A percentile compares a stretch with the other conserved stretches of the same genome.
These are phyloP conservation scores for Spatula clypeata DNA, from an alignment of 2,797 vertebrate species.

Conservation along the genomic window DNA sequence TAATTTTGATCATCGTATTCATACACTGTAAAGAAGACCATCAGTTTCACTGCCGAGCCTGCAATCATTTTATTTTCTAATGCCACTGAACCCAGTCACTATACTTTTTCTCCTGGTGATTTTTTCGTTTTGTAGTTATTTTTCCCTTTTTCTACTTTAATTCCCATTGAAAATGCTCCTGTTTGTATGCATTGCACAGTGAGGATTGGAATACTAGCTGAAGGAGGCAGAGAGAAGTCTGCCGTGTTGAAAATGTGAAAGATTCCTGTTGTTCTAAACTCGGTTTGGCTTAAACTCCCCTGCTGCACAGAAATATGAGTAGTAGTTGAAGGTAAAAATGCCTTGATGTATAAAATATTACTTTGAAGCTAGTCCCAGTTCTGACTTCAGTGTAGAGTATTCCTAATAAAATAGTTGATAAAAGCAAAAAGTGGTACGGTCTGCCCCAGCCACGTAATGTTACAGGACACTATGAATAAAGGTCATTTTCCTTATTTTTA, in stretches of 20 bases:
- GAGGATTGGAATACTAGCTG: slow-evolving; percentile 12
- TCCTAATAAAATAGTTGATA: slow-evolving; percentile 16
- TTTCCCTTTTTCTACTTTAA: neutral
- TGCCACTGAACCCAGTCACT: neutral
- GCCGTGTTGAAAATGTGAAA: neutral
- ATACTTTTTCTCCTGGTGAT: neutral
- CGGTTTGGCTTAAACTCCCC: neutral
- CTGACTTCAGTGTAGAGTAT: neutral
- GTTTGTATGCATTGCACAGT: neutral
- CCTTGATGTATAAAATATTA: neutral
- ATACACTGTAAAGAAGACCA: neutral
- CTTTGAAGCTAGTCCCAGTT: neutral
- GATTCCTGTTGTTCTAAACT: slow-evolving; percentile 49
- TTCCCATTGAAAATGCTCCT: neutral
- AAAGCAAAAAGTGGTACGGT: neutral
- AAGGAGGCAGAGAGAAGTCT: slow-evolving; percentile 20
- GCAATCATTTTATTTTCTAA: neutral
- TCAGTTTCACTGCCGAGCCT: neutral
- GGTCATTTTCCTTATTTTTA: neutral
- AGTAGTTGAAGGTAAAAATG: neutral
- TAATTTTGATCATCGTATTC: slow-evolving; percentile 7
- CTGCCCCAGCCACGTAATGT: neutral
- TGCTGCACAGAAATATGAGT: neutral
- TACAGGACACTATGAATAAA: neutral
- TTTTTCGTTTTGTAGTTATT: neutral